These are phyloP conservation scores for Acleris holmiana DNA, from an alignment of 2,888 invertebrate genomes.

Conservation along the genomic window DNA sequence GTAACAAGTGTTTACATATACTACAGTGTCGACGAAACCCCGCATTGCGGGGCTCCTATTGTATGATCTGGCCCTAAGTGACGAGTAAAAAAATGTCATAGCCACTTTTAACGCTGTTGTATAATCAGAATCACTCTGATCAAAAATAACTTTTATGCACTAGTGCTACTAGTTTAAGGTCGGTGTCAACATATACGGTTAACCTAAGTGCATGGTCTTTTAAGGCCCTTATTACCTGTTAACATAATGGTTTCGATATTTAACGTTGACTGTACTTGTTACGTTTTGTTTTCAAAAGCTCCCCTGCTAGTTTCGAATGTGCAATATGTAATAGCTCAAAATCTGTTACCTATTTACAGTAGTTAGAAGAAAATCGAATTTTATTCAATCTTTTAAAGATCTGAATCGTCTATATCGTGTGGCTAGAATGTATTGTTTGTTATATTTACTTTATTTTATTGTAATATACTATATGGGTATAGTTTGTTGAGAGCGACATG, in stretches of 20 bases:
- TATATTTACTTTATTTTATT: slow-evolving; percentile 44
- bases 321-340: slow-evolving; percentile 71
- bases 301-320: slow-evolving; percentile 48
- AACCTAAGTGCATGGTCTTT: too few relatives aligned
- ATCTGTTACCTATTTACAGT: slow-evolving; percentile 64
- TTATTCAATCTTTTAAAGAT: slow-evolving; percentile 55
- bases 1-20: too few relatives aligned
- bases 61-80: too few relatives aligned
- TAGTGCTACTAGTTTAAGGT: too few relatives aligned
- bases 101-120: too few relatives aligned
- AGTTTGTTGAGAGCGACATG: slow-evolving; percentile 42
- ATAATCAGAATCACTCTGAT: too few relatives aligned
- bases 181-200: too few relatives aligned
- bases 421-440: slow-evolving; percentile 47
- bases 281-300: slow-evolving; percentile 10
- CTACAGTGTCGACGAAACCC: too few relatives aligned
- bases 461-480: slow-evolving; percentile 45
- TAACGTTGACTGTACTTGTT: slow-evolving; percentile 12
- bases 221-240: slow-evolving; percentile 3
- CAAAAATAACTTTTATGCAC: too few relatives aligned
- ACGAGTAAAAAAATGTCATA: too few relatives aligned
- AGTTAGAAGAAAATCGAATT: slow-evolving; percentile 55
- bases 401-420: slow-evolving; percentile 49
- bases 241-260: neutral
- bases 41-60: too few relatives aligned